Conservation (phyloP, 2,113 vertebrate species). For the Aleadryas rufinucha region DNA sequence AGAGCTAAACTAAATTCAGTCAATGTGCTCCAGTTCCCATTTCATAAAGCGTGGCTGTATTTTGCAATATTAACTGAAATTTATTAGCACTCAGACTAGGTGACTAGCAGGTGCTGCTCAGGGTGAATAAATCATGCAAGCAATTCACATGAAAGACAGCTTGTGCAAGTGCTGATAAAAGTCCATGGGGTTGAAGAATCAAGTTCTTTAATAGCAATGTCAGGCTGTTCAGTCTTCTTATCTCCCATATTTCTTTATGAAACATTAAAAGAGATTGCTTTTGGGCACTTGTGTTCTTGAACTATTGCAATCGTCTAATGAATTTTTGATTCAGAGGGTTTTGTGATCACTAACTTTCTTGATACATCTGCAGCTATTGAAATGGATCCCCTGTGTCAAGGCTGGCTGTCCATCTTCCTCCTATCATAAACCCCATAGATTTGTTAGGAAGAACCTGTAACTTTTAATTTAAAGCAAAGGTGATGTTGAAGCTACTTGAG, state of each 20-base stretch:
- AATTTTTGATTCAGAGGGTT: conserved; percentile 52
- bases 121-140: conserved; percentile 37
- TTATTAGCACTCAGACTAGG: not conserved
- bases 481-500: conserved; percentile 13
- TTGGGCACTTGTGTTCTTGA: conserved; percentile 54
- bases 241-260: conserved; percentile 44
- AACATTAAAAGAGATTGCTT: conserved; percentile 48
- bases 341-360: conserved; percentile 39
- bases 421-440: conserved; percentile 12
- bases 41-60: not conserved
- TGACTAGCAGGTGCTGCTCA: conserved; percentile 8
- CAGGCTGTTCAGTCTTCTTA: conserved; percentile 30
- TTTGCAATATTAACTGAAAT: not conserved
- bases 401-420: conserved; percentile 11
- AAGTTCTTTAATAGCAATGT: conserved; percentile 30
- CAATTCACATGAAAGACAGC: conserved; percentile 9
- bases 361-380: conserved; percentile 6
- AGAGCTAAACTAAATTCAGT: not conserved
- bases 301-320: conserved; percentile 37
- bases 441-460: not conserved
- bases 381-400: conserved; percentile 14
- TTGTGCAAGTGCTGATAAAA: not conserved
- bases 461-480: conserved; percentile 39
- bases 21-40: not conserved
- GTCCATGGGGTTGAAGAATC: not conserved